Evolutionary conservation across 2,797 vertebrate genomes (phyloP), one percentile per base, ranked within the genome.

Genomic region (Gymnodraco acuticeps): DNA sequence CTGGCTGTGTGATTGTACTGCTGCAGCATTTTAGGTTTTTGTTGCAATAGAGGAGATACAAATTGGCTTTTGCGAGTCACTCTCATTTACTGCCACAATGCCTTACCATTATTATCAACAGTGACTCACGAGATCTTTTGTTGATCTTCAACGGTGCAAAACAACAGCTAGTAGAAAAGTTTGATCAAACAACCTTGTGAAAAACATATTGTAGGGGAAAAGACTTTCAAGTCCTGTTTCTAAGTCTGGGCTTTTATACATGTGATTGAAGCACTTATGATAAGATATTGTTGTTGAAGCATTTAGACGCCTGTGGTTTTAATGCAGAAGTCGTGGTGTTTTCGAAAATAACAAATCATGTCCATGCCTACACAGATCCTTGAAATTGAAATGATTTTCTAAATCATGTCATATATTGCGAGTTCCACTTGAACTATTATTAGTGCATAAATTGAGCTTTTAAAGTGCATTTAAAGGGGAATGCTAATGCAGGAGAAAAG

Each of bases 21-120:
- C 56, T 68, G 69, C 82, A 53, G 78, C 50, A 33, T 66, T 80
- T 79, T 68, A 51, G 38, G 55, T 48, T 80, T 70, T 83, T 83
- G 64, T 89, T 89, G 61, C 68, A 72, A 19, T 75, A 16, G 23
- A 77, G 73, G 42, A 87, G 77, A 89, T 81, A 79, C 73, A 62
- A 75, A 87, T 78, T 84, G 79, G 67, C 69, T 86, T 54, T 79
- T 80, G 50, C 63, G 63, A 69, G 73, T 83, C 83, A 60, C 63
- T 68, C 81, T 81, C 56, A 81, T 85, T 78, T 80, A 70, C 53
- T 55, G 62, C 72, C 62, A 5, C 64, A 41, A 54, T 62, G 63
- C 69, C 64, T 68, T 54, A 38, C 38, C 38, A 11, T 81, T 78
- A 71, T 85, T 66, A 80, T 82, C 73, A 66, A 14, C 68, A 47